phyloP scores from a whole-genome alignment of 1,140 invertebrate species.

The Aphis gossypii region DNA sequence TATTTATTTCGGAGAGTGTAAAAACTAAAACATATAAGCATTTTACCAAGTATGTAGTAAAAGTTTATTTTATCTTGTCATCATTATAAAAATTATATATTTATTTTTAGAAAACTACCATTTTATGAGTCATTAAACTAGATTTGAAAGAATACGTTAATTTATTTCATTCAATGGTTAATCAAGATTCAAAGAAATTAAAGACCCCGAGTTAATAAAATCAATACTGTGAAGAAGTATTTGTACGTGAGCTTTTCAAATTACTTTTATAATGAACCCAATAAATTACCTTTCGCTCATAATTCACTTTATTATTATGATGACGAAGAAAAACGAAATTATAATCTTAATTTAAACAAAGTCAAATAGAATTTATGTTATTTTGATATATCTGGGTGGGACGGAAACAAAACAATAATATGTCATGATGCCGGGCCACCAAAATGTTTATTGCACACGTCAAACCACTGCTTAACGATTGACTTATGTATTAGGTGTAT shows the following conservation, averaged over 20 bases:
- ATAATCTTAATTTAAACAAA: not conserved
- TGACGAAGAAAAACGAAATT: not conserved
- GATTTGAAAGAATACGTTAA: not conserved
- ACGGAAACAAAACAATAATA: too few species aligned
- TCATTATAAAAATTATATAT: not conserved
- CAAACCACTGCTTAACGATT: too few species aligned
- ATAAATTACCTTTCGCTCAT: not conserved
- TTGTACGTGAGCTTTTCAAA: not conserved
- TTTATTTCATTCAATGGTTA: not conserved
- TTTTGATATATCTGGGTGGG: not conserved
- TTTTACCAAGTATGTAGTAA: not conserved
- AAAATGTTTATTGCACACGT: too few species aligned
- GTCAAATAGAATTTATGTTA: not conserved
- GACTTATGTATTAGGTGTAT: too few species aligned
- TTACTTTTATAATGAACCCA: not conserved
- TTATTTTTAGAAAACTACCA: not conserved
- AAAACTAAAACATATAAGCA: not conserved
- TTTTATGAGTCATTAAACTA: not conserved
- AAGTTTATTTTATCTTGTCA: not conserved
- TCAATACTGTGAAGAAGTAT: not conserved
- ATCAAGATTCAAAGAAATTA: not conserved
- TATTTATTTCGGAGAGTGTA: not conserved
- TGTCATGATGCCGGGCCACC: too few species aligned
- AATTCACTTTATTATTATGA: not conserved
- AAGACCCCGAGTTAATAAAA: not conserved